Base-by-base conservation (phyloP, 2,888 invertebrate genomes). In the Lepeophtheirus nordmannii region DNA sequence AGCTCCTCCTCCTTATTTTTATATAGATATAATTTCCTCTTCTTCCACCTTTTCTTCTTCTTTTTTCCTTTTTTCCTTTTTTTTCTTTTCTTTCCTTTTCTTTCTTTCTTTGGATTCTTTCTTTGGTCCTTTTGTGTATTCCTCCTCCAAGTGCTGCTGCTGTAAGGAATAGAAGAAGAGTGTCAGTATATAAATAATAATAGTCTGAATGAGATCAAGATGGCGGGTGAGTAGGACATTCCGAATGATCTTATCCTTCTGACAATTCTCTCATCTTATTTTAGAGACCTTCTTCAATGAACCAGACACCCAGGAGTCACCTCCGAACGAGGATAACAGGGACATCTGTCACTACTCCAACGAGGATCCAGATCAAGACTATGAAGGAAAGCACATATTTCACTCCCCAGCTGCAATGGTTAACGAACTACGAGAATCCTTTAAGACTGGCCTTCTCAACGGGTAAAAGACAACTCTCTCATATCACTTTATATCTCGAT, bases 211-310 rank as follows among this genome's bases (percentile, higher is more conserved):
- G 53, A 46, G 53, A 46, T 46, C 60, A 60, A 10, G 30, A 60
- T 60, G 60, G 60, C 60, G 60, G 60, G 60, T 60, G 37, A 60
- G 60, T 9, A 57, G 23, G 23, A 57, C 10, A 11, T 11, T 11
- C 10, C 10, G 57, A 57, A 30, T 30, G 30, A 30, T 7, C 30
- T 68, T 68, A 59, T 46, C 59, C 59, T 57, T 67, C 64, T 67
- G 62, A 65, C 17, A 10, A 23, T 58, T 46, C 22, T 62, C 39
- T 65, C 56, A 30, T 37, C 38, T 58, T 37, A 20, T 58, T 62
- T 37, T 40, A 38, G 23, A 46, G 46, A 23, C 23, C 10, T 39
- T 56, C 40, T 22, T 46, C 38, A 58, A 57, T 22, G 65, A 41
- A 59, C 37, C 30, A 38, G 53, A 67, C 30, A 30, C 30, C 30